Base-by-base conservation (phyloP, 1,140 invertebrate species). In the Anagrus nilaparvatae region DNA sequence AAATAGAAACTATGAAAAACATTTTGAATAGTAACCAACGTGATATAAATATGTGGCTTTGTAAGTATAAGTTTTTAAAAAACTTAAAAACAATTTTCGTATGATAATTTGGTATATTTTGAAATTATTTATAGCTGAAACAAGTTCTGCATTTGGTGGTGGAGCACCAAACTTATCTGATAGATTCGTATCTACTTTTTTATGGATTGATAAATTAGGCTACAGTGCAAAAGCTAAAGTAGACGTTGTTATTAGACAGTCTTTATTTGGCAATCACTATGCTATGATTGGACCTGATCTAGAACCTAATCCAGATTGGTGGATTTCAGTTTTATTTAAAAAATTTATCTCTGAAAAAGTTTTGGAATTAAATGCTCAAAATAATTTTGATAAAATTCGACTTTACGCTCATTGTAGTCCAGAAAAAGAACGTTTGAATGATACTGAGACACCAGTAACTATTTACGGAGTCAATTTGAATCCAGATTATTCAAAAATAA, bases 191-290 rank as follows among this genome's bases (percentile, higher is more conserved):
- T 77, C 73, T 4, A 77, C 76, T 33, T 84, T 87, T 54, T 55
- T 84, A 12, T 87, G 84, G 83, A 52, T 86, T 21, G 84, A 87
- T 53, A 87, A 87, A 58, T 63, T 87, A 10, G 85, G 84, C 12
- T 58, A 81, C 25, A 69, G 77, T 32, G 82, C 84, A 2, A 63
- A 61, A 47, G 56, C 73, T 27, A 82, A 81, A 6, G 59, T 86
- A 19, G 63, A 78, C 48, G 70, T 79, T 19, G 75, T 87, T 2
- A 70, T 84, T 6, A 67, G 84, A 49, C 84, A 88, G 63, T 78
- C 78, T 27, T 71, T 87, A 24, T 77, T 75, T 55, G 72, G 76
- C 34, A 77, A 75, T 5, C 51, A 78, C 59, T 86, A 87, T 53
- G 74, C 78, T 29, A 63, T 88, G 44, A 53, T 88, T 17, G 72